These are phyloP conservation scores for Philypnodon macrostomus DNA, from an alignment of 2,797 vertebrate genomes.

Conservation along the genomic window DNA sequence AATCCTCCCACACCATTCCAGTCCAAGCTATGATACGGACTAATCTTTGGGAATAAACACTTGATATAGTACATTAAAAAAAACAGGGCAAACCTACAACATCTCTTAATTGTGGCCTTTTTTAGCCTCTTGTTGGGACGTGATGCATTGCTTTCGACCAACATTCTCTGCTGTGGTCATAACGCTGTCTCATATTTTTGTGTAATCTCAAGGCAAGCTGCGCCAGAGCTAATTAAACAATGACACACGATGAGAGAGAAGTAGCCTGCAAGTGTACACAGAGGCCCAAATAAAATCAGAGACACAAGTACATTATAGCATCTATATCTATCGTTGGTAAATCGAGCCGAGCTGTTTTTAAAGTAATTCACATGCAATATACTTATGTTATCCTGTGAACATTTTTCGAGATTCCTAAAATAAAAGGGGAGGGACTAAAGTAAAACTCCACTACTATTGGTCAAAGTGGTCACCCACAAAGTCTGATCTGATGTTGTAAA, in stretches of 20 bases:
- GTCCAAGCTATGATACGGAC: conserved; percentile 11
- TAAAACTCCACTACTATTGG: too few species aligned
- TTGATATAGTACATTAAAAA: conserved; percentile 7
- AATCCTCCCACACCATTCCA: conserved; percentile 36
- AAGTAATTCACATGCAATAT: too few species aligned
- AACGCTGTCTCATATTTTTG: background rate
- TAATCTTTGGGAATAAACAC: conserved; percentile 24
- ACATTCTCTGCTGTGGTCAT: background rate
- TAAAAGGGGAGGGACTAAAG: too few species aligned
- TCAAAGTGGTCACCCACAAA: too few species aligned
- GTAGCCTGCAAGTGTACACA: background rate
- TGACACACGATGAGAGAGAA: background rate
- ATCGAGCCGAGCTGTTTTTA: too few species aligned
- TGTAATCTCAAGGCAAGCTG: background rate
- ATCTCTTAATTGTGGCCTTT: conserved; percentile 7
- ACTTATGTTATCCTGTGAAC: too few species aligned
- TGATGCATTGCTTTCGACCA: background rate
- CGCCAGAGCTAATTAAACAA: background rate
- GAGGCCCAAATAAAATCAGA: background rate
- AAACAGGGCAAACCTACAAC: conserved; percentile 9
- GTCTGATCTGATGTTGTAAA: too few species aligned
- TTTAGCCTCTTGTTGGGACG: background rate
- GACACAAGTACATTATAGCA: too few species aligned
- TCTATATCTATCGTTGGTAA: too few species aligned
- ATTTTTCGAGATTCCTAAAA: too few species aligned